Percentiles rank a stretch among this genome's conserved stretches.
phyloP scores from a whole-genome alignment of 2,797 vertebrate species.

The Numenius phaeopus region DNA sequence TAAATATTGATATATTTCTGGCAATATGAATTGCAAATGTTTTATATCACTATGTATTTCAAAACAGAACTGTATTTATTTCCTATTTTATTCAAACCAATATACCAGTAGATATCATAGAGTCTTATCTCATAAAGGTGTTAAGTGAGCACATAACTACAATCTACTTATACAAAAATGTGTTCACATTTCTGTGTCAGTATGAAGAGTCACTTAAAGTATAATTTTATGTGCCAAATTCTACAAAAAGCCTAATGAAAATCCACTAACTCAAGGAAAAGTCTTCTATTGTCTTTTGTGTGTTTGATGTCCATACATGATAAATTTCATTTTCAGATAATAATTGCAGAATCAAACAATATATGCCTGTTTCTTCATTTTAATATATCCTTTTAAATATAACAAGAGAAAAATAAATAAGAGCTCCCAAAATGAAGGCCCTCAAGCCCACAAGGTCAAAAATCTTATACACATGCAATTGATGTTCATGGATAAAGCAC shows the following conservation, averaged over 20 bases:
- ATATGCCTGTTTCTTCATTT: not conserved
- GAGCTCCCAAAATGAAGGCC: no score
- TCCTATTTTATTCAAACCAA: not conserved
- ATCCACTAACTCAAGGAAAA: not conserved
- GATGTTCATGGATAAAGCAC: not conserved
- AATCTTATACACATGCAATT: not conserved
- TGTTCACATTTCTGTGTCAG: not conserved
- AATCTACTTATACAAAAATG: not conserved
- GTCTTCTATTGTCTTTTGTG: not conserved
- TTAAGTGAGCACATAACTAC: not conserved
- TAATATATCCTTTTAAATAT: not conserved
- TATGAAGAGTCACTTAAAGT: not conserved
- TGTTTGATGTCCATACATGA: not conserved
- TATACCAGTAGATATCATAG: not conserved
- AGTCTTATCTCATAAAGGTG: not conserved
- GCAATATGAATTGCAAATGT: not conserved
- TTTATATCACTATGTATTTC: not conserved
- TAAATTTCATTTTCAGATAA: not conserved
- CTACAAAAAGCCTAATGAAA: not conserved
- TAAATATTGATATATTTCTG: not conserved
- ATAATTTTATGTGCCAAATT: not conserved
- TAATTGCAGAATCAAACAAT: not conserved
- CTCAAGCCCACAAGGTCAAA: not conserved
- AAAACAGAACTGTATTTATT: not conserved
- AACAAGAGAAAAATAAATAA: not conserved